phyloP scores from a whole-genome alignment of 2,888 invertebrate species.

The Nudaria mundana region DNA sequence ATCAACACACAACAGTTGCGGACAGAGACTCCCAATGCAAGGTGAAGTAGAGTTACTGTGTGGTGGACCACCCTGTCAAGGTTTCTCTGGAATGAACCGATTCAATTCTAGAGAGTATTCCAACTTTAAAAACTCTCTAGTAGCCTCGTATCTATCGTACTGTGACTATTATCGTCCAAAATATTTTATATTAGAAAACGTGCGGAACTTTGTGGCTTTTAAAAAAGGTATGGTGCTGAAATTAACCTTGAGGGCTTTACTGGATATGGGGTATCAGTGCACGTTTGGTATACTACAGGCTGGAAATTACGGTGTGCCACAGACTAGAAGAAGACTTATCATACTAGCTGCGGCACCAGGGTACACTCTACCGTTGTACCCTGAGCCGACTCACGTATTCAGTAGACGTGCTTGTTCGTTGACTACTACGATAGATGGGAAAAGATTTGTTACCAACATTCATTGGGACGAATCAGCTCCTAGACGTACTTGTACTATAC shows the following conservation, averaged over 20 bases:
- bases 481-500: conserved; percentile 87
- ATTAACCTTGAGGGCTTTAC: conserved; percentile 86
- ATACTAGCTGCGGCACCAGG: conserved; percentile 92
- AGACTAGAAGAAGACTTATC: conserved; percentile 88
- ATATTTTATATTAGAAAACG: conserved; percentile 92
- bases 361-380: conserved; percentile 86
- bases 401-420: conserved; percentile 84
- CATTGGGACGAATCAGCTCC: conserved; percentile 87
- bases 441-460: conserved; percentile 75
- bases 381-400: conserved; percentile 91
- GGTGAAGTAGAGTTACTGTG: conserved; percentile 92
- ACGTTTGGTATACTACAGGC: conserved; percentile 93
- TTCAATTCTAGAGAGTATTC: conserved; percentile 93
- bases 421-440: conserved; percentile 67
- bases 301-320: conserved; percentile 92
- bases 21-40: conserved; percentile 84
- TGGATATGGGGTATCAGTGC: conserved; percentile 93
- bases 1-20: conserved; percentile 67
- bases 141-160: conserved; percentile 90
- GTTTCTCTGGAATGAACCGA: conserved; percentile 94
- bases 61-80: conserved; percentile 94
- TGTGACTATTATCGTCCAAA: conserved; percentile 93
- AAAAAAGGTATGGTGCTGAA: conserved; percentile 91
- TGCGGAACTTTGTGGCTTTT: conserved; percentile 92
- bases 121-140: conserved; percentile 91